Evolutionary conservation across 2,797 vertebrate genomes (phyloP).

Genomic region (Gorsachius magnificus): DNA sequence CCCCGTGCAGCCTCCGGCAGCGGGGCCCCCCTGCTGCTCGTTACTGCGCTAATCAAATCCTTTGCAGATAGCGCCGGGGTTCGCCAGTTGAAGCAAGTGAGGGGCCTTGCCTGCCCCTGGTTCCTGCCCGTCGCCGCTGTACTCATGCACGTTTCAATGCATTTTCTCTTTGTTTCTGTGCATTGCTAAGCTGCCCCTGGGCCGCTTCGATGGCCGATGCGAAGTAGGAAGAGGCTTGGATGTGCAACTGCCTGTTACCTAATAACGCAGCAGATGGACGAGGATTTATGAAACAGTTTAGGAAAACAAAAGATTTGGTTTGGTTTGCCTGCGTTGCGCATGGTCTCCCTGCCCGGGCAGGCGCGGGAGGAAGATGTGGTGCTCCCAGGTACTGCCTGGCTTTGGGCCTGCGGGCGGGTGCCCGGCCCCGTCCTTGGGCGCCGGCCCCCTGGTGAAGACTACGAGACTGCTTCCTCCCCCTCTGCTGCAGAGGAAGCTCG

Average conservation of each 20-base stretch:
- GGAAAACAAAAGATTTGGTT: background rate
- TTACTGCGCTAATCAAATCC: background rate
- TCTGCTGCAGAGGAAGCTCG: background rate
- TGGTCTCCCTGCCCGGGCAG: background rate
- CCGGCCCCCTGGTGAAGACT: background rate
- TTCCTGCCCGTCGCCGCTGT: background rate
- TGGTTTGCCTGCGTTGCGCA: background rate
- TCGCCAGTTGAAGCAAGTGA: background rate
- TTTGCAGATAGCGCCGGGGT: background rate
- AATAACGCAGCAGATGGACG: background rate
- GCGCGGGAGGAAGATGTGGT: background rate
- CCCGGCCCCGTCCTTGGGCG: no score
- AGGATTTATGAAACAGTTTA: background rate
- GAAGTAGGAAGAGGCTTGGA: background rate
- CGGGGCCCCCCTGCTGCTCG: fast-evolving
- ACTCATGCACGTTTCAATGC: slow-evolving; percentile 4
- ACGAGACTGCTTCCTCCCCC: fast-evolving
- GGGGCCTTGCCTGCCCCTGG: background rate
- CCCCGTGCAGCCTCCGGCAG: background rate
- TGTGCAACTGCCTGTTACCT: background rate
- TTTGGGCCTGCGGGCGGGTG: background rate
- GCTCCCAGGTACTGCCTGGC: background rate
- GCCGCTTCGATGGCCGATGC: background rate
- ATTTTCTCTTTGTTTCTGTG: background rate
- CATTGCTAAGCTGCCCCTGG: background rate